Conservation (phyloP, 1,140 invertebrate species). For the Homarus americanus region DNA sequence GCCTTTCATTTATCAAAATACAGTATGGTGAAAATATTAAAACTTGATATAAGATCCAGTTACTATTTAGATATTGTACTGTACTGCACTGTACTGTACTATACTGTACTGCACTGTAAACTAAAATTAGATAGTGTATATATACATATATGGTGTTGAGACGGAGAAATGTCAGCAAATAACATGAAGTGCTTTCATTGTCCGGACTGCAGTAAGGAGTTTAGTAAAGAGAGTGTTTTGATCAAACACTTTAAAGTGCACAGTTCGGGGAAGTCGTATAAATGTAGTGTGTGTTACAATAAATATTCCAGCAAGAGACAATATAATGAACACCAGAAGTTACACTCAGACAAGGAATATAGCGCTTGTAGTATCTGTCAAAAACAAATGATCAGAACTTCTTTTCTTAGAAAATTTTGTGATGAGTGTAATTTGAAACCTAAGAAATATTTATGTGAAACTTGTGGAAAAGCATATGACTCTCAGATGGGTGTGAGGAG, state of each 20-base stretch:
- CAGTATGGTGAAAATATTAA: too few relatives aligned
- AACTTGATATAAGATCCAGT: too few relatives aligned
- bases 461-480: neutral
- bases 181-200: neutral
- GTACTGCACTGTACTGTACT: too few relatives aligned
- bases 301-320: neutral
- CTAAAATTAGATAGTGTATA: too few relatives aligned
- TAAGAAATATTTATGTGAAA: neutral
- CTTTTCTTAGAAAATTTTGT: neutral
- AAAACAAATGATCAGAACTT: neutral
- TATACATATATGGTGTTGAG: neutral
- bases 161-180: neutral
- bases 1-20: too few relatives aligned
- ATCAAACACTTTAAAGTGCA: neutral
- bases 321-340: neutral
- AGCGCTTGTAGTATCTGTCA: neutral
- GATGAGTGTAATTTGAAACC: neutral
- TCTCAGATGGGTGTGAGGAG: neutral
- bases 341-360: neutral
- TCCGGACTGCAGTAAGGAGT: neutral
- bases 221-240: neutral
- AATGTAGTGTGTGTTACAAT: neutral
- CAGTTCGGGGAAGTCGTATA: neutral
- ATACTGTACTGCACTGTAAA: too few relatives aligned
- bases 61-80: too few relatives aligned